Base-by-base conservation (phyloP, 2,888 invertebrate genomes). In the Prosopocoilus inquinatus region DNA sequence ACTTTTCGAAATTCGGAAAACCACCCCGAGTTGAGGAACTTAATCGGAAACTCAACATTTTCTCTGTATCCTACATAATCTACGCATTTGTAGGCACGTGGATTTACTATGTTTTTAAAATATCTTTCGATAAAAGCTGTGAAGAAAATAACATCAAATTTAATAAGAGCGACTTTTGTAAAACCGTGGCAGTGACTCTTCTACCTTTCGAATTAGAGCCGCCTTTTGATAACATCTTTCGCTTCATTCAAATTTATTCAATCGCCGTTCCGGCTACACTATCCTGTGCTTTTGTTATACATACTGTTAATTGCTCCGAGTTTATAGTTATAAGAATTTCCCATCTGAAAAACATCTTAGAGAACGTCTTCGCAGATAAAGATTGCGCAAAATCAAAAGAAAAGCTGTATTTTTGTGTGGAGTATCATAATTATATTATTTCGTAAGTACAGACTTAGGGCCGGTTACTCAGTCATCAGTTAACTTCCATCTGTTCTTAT, bases 371-470 rank as follows among this genome's bases (percentile, higher is more conserved):
- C 5, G 9, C 9, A 15, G 7, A 20, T 4, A 35, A 9, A 16
- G 28, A 48, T 15, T 9, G n/a, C 5, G 5, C 16, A 15, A 15
- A 35, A 5, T 38, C 38, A 7, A 36, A 15, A 38, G 20, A 20
- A 5, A 9, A 9, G 4, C 16, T 48, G 2, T 28, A 28, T 9
- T 13, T 11, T 20, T 38, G 48, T 11, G 11, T 48, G 9, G 39
- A 38, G 11, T 48, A 48, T 48, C 48, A 48, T n/a, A 13, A 20
- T 15, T 39, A 38, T 20, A 48, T 48, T 20, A 36, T 48, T 38
- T 48, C 20, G 48, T 48, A 36, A 48, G 48, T 48, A 48, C 39
- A 38, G 9, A 7, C 4, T 28, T 5, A 28, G 20, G 20, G n/a
- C n/a, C n/a, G n/a, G n/a, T n/a, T n/a, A n/a, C n/a, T n/a, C n/a